Percentiles rank a stretch among this genome's conserved stretches.
Conservation (phyloP, 1,140 invertebrate species). For the Gryllus bimaculatus region DNA sequence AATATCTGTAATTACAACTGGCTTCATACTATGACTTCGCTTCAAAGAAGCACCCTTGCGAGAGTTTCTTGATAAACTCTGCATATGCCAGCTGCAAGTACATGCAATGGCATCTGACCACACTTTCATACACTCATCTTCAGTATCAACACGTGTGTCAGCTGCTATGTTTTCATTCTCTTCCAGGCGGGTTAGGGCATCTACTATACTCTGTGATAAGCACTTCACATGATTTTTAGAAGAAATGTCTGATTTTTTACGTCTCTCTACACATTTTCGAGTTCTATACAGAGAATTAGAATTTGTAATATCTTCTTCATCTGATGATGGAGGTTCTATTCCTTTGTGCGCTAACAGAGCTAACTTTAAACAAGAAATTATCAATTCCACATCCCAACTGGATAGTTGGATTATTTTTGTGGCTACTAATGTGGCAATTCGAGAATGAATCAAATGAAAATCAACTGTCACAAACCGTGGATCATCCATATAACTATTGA, state of each 20-base stretch:
- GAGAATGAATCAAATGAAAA: conserved; percentile 50
- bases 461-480: conserved; percentile 46
- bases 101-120: conserved; percentile 40
- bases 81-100: conserved; percentile 32
- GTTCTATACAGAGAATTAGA: conserved; percentile 25
- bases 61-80: conserved; percentile 15
- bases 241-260: not conserved
- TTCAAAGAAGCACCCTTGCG: conserved; percentile 12
- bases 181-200: conserved; percentile 20
- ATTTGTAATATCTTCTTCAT: conserved; percentile 34
- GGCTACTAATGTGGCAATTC: conserved; percentile 46
- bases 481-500: conserved; percentile 54
- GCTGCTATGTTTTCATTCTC: not conserved
- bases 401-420: conserved; percentile 13
- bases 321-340: conserved; percentile 27
- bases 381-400: conserved; percentile 12
- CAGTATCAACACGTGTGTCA: conserved; percentile 23
- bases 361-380: conserved; percentile 18
- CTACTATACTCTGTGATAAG: conserved; percentile 26
- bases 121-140: conserved; percentile 41
- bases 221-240: conserved; percentile 27
- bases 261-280: not conserved
- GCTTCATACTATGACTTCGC: conserved; percentile 8
- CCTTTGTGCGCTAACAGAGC: not conserved
- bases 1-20: not conserved